phyloP scores from a whole-genome alignment of 1,140 invertebrate genomes.

The Neodiprion virginianus region DNA sequence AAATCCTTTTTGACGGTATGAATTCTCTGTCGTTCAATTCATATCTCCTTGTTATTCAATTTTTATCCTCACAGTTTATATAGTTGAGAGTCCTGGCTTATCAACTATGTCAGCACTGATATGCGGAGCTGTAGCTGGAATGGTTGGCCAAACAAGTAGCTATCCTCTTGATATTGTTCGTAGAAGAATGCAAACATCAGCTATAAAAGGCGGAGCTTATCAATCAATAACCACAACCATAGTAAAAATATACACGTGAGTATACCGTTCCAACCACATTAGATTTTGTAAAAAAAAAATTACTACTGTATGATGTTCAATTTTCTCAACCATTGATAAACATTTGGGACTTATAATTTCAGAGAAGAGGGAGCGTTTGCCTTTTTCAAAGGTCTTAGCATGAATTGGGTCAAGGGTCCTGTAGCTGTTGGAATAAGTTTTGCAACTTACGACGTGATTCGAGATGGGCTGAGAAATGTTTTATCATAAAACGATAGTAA shows the following conservation, averaged over 20 bases:
- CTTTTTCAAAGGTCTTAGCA: constrained; percentile 96
- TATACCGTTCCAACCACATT: constrained; percentile 9
- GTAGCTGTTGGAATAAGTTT: constrained; percentile 98
- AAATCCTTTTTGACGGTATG: not conserved
- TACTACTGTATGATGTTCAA: not conserved
- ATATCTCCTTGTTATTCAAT: not conserved
- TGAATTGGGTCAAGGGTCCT: constrained; percentile 99
- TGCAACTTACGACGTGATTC: constrained; percentile 90
- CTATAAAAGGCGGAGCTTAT: constrained; percentile 67
- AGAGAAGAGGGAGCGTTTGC: constrained; percentile 90
- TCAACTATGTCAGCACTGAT: constrained; percentile 69
- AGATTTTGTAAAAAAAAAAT: not conserved
- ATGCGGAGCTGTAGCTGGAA: constrained; percentile 91
- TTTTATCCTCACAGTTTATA: constrained; percentile 42
- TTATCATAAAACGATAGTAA: constrained; percentile 23
- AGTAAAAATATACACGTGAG: constrained; percentile 68
- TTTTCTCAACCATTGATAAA: not conserved
- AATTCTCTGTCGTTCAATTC: not conserved
- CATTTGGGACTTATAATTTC: constrained; percentile 34
- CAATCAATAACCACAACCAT: constrained; percentile 73
- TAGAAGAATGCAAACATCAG: constrained; percentile 83
- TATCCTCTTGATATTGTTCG: constrained; percentile 95
- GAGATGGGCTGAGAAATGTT: constrained; percentile 64
- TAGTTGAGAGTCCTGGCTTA: constrained; percentile 51
- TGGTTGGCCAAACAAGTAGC: constrained; percentile 92